Evolutionary conservation across 1,140 invertebrate genomes (phyloP).

Genomic region (Drosophila sechellia): DNA sequence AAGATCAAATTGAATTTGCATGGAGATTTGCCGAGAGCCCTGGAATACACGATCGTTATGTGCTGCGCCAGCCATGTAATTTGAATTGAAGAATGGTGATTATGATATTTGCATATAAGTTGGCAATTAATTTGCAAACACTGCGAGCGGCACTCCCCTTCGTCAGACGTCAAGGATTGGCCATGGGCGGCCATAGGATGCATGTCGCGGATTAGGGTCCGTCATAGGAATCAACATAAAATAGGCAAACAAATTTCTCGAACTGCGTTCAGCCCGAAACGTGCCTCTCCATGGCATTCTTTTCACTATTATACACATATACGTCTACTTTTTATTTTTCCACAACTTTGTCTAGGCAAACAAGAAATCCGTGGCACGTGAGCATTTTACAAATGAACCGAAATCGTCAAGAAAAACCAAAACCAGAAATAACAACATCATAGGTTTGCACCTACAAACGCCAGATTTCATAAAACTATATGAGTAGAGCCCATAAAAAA

Average conservation of each 20-base stretch:
- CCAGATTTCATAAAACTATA: conserved; percentile 76
- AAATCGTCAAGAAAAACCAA: conserved; percentile 20
- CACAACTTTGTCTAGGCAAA: conserved; percentile 48
- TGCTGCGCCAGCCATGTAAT: conserved; percentile 41
- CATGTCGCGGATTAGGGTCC: conserved; percentile 39
- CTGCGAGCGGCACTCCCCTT: conserved; percentile 61
- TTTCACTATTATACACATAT: conserved; percentile 8
- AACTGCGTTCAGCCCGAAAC: conserved; percentile 52
- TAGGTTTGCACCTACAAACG: conserved; percentile 36
- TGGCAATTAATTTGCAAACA: conserved; percentile 76
- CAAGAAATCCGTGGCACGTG: conserved; percentile 58
- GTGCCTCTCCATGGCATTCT: conserved; percentile 60
- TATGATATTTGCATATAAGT: conserved; percentile 77
- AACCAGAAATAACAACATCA: conserved; percentile 35
- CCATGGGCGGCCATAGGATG: conserved; percentile 11
- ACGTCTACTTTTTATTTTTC: conserved; percentile 11
- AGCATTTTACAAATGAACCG: conserved; percentile 66
- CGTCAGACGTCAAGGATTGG: conserved; percentile 69
- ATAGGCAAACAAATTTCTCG: conserved; percentile 70
- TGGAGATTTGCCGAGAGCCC: conserved; percentile 9
- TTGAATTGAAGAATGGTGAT: conserved; percentile 67
- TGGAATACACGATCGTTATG: conserved; percentile 43
- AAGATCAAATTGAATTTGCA: conserved; percentile 44
- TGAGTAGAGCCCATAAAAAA: conserved; percentile 62
- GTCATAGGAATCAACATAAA: conserved; percentile 63